phyloP scores from a whole-genome alignment of 2,797 vertebrate genomes.

The Danionella dracula region DNA sequence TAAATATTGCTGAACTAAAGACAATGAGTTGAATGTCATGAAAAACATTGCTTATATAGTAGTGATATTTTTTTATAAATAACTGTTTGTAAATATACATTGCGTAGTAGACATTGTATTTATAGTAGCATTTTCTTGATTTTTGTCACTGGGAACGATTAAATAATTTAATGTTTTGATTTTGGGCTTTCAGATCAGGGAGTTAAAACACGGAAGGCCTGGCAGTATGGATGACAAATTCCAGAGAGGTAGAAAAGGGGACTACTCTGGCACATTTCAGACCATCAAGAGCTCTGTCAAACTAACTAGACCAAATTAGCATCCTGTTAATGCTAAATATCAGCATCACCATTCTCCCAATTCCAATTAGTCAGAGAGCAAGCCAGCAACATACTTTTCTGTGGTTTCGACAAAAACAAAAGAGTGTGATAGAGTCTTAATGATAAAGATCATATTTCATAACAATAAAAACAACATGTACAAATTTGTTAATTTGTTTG shows the following conservation, averaged over 20 bases:
- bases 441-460: too few species aligned
- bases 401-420: too few species aligned
- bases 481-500: too few species aligned
- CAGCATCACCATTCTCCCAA: constrained; percentile 32
- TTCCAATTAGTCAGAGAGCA: constrained; percentile 39
- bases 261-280: constrained; percentile 23
- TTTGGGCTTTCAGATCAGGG: constrained; percentile 42
- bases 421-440: too few species aligned
- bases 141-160: constrained; percentile 41
- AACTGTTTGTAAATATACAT: too few species aligned
- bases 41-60: too few species aligned
- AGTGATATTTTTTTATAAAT: too few species aligned
- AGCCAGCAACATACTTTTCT: constrained; percentile 28
- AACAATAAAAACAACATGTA: too few species aligned
- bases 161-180: constrained; percentile 37
- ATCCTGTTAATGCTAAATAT: constrained; percentile 35
- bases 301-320: constrained; percentile 38
- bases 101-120: too few species aligned
- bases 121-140: too few species aligned
- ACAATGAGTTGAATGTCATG: too few species aligned
- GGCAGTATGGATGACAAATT: constrained; percentile 51
- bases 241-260: constrained; percentile 40
- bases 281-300: constrained; percentile 28
- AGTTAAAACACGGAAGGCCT: constrained; percentile 41
- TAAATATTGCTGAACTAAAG: too few species aligned